Evolutionary conservation across 2,113 vertebrate genomes (phyloP).

Genomic region (Leptobrachium leishanense): DNA sequence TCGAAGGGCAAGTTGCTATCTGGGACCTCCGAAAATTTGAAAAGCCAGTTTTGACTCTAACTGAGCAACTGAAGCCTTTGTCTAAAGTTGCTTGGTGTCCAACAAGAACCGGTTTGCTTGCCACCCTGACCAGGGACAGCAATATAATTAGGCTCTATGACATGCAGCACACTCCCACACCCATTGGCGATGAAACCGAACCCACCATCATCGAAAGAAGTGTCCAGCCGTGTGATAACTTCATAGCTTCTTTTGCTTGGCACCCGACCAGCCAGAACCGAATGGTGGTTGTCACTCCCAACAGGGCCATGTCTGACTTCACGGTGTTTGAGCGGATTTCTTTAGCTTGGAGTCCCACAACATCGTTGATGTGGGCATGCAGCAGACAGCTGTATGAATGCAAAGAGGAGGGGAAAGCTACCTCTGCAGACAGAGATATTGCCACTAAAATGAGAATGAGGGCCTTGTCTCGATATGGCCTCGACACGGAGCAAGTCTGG

Average conservation of each 20-base stretch:
- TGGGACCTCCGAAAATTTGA: conserved; percentile 98
- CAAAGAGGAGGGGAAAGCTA: conserved; percentile 77
- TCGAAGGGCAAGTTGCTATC: conserved; percentile 97
- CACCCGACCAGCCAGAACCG: conserved; percentile 95
- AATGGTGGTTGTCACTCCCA: conserved; percentile 95
- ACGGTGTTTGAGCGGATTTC: conserved; percentile 98
- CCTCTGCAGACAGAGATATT: conserved; percentile 82
- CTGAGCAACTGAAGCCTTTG: conserved; percentile 92
- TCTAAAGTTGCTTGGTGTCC: conserved; percentile 97
- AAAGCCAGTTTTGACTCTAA: conserved; percentile 93
- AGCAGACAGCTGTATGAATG: conserved; percentile 93
- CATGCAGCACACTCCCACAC: conserved; percentile 96
- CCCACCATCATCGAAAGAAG: conserved; percentile 97
- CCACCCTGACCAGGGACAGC: conserved; percentile 93
- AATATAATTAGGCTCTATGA: conserved; percentile 95
- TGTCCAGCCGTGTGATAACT: conserved; percentile 89
- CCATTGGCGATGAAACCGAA: conserved; percentile 95
- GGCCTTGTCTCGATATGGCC: conserved; percentile 90
- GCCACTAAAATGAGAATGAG: conserved; percentile 94
- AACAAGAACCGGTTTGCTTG: conserved; percentile 89
- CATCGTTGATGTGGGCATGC: conserved; percentile 95
- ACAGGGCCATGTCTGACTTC: conserved; percentile 94
- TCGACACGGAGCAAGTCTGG: conserved; percentile 94
- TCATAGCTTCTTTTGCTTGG: conserved; percentile 95
- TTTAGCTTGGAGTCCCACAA: conserved; percentile 92